Evolutionary conservation across 2,113 vertebrate species (phyloP), one percentile per base, ranked within the genome.

Genomic region (Platichthys stellatus): DNA sequence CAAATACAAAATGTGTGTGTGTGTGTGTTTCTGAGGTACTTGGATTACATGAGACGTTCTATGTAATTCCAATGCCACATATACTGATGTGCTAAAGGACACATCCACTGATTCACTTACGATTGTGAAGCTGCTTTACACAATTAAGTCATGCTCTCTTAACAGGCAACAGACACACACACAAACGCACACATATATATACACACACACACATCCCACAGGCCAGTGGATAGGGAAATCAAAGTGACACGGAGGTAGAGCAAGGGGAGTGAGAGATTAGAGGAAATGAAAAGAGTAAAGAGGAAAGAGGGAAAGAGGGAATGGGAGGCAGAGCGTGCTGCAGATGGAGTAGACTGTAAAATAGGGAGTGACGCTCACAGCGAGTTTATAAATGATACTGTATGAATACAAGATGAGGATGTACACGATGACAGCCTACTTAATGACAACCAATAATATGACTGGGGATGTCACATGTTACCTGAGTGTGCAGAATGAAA

Each of bases 221-320:
- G 90, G 91, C 87, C 92, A 92, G 92, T 91, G 92, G 92, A 94
- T 93, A 90, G 93, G 94, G 94, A 94, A 94, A 94, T 93, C 93
- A 94, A 94, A 94, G 92, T 93, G 94, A 94, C 93, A 93, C 78
- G 83, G 89, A 92, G 90, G 90, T 85, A 90, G 88, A 92, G 88
- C 91, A 91, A 89, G 92, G 83, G 63, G 91, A 92, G 87, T 78
- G 81, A 87, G 81, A 91, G 82, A 92, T 87, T 91, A 85, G 89
- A 89, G 93, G 90, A 93, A 91, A 90, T 92, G 90, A 90, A 93
- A 92, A 90, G 76, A 86, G 82, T 87, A 93, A 89, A 92, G 87
- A 90, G 74, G 80, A 88, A 92, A 91, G 79, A 85, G 75, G 59
- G 89, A 91, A 72, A 88, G 89, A 88, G 91, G 90, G 89, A 90